phyloP scores from a whole-genome alignment of 2,113 vertebrate species.

The Oreochromis niloticus region DNA sequence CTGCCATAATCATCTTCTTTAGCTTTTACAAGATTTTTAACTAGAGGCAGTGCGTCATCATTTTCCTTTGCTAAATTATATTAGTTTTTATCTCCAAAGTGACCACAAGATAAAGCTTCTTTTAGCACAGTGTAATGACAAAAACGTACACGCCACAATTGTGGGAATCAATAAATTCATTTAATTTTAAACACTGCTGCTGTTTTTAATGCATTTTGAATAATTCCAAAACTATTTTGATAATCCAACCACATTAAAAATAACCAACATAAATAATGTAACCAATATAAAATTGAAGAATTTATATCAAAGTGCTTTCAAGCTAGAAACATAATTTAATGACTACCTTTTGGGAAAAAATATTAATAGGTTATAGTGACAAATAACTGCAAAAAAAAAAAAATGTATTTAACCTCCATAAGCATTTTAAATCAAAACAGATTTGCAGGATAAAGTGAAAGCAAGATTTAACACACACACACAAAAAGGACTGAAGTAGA shows the following conservation, averaged over 20 bases:
- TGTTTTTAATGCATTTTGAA: neutral
- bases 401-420: neutral
- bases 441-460: neutral
- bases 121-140: neutral
- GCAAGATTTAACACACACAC: neutral
- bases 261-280: neutral
- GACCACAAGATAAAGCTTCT: fast-evolving
- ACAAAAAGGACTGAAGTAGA: neutral
- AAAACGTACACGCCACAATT: fast-evolving
- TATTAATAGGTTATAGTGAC: neutral
- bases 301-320: neutral
- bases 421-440: neutral
- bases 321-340: neutral
- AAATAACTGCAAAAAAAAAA: neutral
- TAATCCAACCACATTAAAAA: neutral
- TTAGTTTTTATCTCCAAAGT: neutral
- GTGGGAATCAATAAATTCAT: fast-evolving
- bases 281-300: neutral
- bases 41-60: neutral
- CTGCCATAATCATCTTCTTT: neutral
- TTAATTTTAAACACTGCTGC: neutral
- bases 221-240: neutral
- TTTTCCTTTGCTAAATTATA: neutral
- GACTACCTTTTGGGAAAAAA: neutral
- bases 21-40: neutral